Evolutionary conservation across 2,888 invertebrate genomes (phyloP).

Genomic region (Oasisia sp.): DNA sequence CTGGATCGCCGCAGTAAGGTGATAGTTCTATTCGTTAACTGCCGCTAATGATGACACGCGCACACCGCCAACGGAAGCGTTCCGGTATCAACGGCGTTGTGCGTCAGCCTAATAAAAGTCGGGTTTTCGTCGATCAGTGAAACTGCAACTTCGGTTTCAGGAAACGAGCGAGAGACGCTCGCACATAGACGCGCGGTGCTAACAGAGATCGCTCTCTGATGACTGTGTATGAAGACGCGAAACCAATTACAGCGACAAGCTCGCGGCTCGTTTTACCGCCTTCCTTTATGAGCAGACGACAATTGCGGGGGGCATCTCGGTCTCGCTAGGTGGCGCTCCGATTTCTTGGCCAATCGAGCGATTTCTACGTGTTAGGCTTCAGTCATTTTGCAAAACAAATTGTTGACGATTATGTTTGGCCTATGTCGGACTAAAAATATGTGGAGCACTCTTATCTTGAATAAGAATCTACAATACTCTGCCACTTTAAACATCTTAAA

Average conservation of each 20-base stretch:
- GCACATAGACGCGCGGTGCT: background rate
- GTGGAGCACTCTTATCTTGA: too few relatives aligned
- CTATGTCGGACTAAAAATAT: too few relatives aligned
- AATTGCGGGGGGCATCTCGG: background rate
- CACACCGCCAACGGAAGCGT: background rate
- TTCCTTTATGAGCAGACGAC: background rate
- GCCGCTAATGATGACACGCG: background rate
- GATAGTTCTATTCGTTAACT: background rate
- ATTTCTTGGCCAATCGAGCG: background rate
- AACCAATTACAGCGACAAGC: background rate
- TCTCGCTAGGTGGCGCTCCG: background rate
- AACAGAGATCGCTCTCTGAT: background rate
- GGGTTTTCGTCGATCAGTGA: constrained; percentile 10
- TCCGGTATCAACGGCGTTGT: background rate
- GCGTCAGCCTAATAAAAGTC: background rate
- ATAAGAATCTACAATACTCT: too few relatives aligned
- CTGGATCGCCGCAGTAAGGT: background rate
- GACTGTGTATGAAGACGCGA: background rate
- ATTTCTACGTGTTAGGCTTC: background rate
- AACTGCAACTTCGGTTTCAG: background rate
- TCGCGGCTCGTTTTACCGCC: background rate
- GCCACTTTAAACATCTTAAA: too few relatives aligned
- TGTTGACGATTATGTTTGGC: too few relatives aligned
- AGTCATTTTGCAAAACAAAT: too few relatives aligned
- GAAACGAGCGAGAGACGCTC: background rate